Evolutionary conservation across 2,113 vertebrate genomes (phyloP).

Genomic region (Engystomops pustulosus): DNA sequence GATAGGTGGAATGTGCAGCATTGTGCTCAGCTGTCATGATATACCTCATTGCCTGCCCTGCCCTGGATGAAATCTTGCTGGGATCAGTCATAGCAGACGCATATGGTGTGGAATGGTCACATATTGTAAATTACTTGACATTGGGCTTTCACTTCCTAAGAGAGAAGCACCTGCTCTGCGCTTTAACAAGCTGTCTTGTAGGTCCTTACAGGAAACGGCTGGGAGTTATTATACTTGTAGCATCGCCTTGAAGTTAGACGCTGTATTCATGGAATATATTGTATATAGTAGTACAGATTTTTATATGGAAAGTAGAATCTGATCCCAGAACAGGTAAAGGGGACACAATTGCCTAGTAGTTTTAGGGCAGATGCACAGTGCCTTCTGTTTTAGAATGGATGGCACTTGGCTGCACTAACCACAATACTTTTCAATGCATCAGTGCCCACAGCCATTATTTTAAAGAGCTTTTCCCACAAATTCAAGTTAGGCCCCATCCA

Average conservation of each 20-base stretch:
- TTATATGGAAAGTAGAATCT: neutral
- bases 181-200: conserved; percentile 32
- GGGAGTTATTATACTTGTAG: neutral
- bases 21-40: conserved; percentile 52
- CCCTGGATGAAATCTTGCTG: conserved; percentile 52
- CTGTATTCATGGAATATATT: neutral
- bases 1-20: conserved; percentile 51
- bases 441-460: no score
- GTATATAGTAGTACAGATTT: neutral
- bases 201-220: conserved; percentile 27
- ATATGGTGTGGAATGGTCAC: conserved; percentile 45
- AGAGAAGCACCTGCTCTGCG: conserved; percentile 33
- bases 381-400: no score
- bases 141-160: conserved; percentile 27
- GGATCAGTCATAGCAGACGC: conserved; percentile 34
- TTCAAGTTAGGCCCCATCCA: no score
- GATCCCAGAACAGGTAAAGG: no score
- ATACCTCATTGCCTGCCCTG: conserved; percentile 36
- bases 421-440: no score
- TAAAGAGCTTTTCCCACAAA: no score
- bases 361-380: no score
- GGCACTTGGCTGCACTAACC: no score
- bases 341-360: no score
- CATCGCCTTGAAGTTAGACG: neutral
- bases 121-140: conserved; percentile 57